phyloP scores from a whole-genome alignment of 2,797 vertebrate genomes.

The Orestias chungarensis region DNA sequence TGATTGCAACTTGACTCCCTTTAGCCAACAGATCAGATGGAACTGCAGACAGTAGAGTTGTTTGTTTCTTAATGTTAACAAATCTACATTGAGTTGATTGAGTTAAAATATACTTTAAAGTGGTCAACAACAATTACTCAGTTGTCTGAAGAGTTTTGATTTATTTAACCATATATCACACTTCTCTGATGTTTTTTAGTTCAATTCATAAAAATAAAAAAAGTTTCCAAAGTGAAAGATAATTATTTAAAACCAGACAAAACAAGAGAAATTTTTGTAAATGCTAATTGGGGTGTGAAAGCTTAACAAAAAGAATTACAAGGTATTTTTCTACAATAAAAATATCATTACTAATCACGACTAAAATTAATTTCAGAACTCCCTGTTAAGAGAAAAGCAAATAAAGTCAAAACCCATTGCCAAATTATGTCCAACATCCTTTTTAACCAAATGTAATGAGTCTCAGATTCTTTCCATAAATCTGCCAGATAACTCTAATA shows the following conservation, averaged over 20 bases:
- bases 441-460: too few relatives aligned
- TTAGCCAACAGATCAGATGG: background rate
- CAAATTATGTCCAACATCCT: too few relatives aligned
- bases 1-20: conserved; percentile 24
- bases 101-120: background rate
- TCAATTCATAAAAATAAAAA: background rate
- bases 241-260: background rate
- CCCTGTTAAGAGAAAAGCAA: background rate
- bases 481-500: too few relatives aligned
- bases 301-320: background rate
- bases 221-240: too few relatives aligned
- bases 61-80: background rate
- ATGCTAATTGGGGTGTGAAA: background rate
- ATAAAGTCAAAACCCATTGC: too few relatives aligned
- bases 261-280: background rate
- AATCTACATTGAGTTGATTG: background rate
- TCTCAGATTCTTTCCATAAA: too few relatives aligned
- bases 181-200: background rate
- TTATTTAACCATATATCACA: background rate
- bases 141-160: background rate
- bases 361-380: background rate
- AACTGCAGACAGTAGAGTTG: background rate
- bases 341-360: background rate
- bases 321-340: background rate
- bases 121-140: too few relatives aligned